Evolutionary conservation across 2,797 vertebrate species (phyloP).

Genomic region (Chrosomus eos): DNA sequence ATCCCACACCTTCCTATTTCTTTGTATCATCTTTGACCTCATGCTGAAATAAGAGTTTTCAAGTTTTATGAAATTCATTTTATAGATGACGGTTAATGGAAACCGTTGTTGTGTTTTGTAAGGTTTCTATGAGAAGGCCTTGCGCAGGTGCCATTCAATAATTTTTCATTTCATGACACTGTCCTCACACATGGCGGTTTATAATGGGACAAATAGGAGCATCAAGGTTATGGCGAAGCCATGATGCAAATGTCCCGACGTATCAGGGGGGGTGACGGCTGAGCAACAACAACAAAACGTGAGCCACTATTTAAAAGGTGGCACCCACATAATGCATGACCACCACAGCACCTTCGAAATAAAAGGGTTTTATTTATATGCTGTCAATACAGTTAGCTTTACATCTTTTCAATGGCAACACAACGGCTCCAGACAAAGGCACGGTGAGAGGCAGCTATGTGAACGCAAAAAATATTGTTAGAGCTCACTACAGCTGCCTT

Average conservation of each 20-base stretch:
- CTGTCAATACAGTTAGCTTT: slow-evolving; percentile 56
- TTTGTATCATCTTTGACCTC: slow-evolving; percentile 48
- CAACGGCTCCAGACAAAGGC: slow-evolving; percentile 54
- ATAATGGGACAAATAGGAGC: slow-evolving; percentile 6
- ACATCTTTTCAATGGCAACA: slow-evolving; percentile 42
- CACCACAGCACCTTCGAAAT: slow-evolving; percentile 27
- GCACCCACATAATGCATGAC: slow-evolving; percentile 33
- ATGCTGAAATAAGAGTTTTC: slow-evolving; percentile 43
- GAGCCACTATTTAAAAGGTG: slow-evolving; percentile 40
- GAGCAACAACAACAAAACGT: slow-evolving; percentile 44
- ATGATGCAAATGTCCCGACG: not conserved
- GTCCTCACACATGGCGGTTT: slow-evolving; percentile 7
- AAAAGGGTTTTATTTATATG: slow-evolving; percentile 39
- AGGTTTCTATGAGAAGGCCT: not conserved
- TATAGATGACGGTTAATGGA: not conserved
- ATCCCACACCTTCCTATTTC: slow-evolving; percentile 48
- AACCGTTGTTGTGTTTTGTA: slow-evolving; percentile 6
- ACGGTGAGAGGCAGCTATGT: slow-evolving; percentile 53
- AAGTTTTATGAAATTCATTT: slow-evolving; percentile 25
- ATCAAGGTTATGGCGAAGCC: slow-evolving; percentile 19
- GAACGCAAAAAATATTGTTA: slow-evolving; percentile 52
- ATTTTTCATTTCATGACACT: slow-evolving; percentile 23
- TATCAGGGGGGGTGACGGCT: slow-evolving; percentile 43
- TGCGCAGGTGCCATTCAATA: slow-evolving; percentile 23
- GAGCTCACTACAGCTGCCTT: slow-evolving; percentile 49